Conservation (phyloP, 2,797 vertebrate species). For the Gobio occitaniae region DNA sequence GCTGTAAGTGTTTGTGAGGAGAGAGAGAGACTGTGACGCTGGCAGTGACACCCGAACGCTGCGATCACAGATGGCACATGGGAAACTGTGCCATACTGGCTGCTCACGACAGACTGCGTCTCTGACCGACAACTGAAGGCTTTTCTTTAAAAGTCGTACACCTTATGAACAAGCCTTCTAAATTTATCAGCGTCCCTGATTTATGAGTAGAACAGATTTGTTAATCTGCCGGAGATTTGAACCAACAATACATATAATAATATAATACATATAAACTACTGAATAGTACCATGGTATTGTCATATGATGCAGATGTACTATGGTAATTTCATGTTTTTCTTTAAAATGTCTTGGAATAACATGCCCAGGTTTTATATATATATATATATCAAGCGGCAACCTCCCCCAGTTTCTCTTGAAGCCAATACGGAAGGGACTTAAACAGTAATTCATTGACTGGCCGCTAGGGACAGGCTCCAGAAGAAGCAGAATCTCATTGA, state of each 20-base stretch:
- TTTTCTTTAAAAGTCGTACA: constrained; percentile 1
- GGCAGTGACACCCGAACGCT: not conserved
- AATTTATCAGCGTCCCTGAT: constrained; percentile 1
- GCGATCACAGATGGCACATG: constrained; percentile 55
- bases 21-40: not conserved
- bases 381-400: too few species aligned
- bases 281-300: not conserved
- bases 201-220: constrained; percentile 12
- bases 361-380: not conserved
- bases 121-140: constrained; percentile 35
- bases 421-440: too few species aligned
- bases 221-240: not conserved
- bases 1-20: constrained; percentile 20
- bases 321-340: not conserved
- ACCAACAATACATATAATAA: not conserved
- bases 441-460: too few species aligned
- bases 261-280: too few species aligned
- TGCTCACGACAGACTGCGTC: constrained; percentile 30
- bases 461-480: too few species aligned
- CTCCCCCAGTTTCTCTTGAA: too few species aligned
- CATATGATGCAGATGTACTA: not conserved
- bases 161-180: constrained; percentile 16
- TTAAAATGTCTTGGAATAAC: not conserved
- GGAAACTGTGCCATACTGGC: constrained; percentile 18
- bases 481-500: too few species aligned